Evolutionary conservation across 2,113 vertebrate species (phyloP).

Genomic region (Salminus brasiliensis): DNA sequence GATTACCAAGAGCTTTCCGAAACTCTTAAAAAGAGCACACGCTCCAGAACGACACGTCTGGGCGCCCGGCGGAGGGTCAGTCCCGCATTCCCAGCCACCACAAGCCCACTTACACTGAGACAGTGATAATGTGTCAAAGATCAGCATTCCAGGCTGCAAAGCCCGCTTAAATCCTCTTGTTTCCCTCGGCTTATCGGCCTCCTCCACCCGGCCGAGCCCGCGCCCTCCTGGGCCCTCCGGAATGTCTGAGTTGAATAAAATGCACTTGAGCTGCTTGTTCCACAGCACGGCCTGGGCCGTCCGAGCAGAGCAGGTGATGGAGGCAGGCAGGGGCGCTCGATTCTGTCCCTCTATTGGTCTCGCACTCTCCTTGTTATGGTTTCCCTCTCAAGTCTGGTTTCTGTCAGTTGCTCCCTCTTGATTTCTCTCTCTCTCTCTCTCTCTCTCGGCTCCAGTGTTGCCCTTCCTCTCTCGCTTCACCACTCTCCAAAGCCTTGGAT

Average conservation of each 20-base stretch:
- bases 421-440: not conserved
- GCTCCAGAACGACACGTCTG: not conserved
- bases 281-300: not conserved
- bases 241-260: constrained; percentile 37
- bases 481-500: not conserved
- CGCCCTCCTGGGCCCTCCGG: constrained; percentile 14
- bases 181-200: constrained; percentile 33
- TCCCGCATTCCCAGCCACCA: not conserved
- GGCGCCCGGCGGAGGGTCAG: not conserved
- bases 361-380: not conserved
- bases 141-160: constrained; percentile 51
- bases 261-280: constrained; percentile 44
- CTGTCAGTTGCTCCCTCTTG: not conserved
- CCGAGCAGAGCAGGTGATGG: not conserved
- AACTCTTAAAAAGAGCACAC: not conserved
- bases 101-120: not conserved
- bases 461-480: not conserved
- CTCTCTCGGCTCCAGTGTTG: not conserved
- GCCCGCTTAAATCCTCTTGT: constrained; percentile 54
- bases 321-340: too few relatives aligned
- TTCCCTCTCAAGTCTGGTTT: too few relatives aligned
- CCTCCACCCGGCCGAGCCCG: constrained; percentile 16
- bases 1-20: not conserved
- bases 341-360: not conserved
- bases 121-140: constrained; percentile 40